Percentiles rank a stretch among this genome's conserved stretches.
These are phyloP conservation scores for Corythaeola cristata DNA, from an alignment of 2,113 vertebrate genomes.

Conservation along the genomic window DNA sequence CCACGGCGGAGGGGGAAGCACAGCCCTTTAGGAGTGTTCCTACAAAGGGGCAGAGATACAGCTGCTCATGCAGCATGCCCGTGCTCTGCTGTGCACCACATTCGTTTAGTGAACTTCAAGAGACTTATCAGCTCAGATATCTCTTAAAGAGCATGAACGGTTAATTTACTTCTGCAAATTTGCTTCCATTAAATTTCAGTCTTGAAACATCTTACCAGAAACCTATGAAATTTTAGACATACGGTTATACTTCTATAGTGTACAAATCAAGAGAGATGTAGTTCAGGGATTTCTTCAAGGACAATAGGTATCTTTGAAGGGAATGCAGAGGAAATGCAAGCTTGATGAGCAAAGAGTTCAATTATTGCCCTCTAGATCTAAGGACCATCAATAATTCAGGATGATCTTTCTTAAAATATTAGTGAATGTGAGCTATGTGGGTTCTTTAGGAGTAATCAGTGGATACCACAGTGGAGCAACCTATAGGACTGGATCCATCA, in stretches of 20 bases:
- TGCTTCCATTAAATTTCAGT: neutral
- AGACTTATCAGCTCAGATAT: neutral
- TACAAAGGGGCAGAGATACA: neutral
- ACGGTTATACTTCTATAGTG: neutral
- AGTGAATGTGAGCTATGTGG: neutral
- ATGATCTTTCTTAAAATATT: neutral
- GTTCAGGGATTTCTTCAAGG: neutral
- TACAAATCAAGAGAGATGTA: neutral
- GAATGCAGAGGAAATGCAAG: neutral
- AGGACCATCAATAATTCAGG: neutral
- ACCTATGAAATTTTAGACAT: neutral
- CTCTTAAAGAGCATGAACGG: neutral
- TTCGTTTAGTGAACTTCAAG: neutral
- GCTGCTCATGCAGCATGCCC: neutral
- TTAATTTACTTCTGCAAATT: neutral
- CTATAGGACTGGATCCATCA: neutral
- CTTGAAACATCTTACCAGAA: neutral
- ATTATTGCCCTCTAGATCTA: neutral
- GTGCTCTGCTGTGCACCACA: neutral
- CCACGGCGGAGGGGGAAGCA: fast-evolving
- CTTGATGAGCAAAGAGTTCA: neutral
- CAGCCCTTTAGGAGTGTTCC: neutral
- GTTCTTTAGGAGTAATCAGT: neutral
- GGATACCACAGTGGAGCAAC: neutral
- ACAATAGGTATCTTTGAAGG: neutral